phyloP scores from a whole-genome alignment of 35 echinoderm and acorn worm species.

The Apostichopus californicus region DNA sequence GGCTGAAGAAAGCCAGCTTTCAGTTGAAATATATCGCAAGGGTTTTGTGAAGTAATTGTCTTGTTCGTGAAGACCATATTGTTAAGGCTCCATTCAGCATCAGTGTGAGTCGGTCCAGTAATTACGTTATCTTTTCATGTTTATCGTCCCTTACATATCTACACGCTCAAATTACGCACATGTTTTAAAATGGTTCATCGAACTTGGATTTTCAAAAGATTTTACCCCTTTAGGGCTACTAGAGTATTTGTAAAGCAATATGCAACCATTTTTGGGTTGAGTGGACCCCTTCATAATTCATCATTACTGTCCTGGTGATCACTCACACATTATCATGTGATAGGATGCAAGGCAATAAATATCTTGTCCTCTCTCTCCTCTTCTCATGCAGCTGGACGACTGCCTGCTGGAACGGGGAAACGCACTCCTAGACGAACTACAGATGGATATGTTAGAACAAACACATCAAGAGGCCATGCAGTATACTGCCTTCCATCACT shows the following conservation, averaged over 20 bases:
- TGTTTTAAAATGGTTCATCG: not conserved
- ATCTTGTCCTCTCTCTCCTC: slow-evolving; percentile 19
- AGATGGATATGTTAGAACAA: slow-evolving; percentile 97
- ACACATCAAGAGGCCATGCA: slow-evolving; percentile 99
- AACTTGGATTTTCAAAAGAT: not conserved
- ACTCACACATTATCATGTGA: not conserved
- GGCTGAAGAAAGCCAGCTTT: too few relatives aligned
- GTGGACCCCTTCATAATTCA: slow-evolving; percentile 12
- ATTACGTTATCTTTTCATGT: too few relatives aligned
- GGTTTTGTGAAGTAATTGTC: too few relatives aligned
- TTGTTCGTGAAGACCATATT: too few relatives aligned
- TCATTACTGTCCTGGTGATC: slow-evolving; percentile 6
- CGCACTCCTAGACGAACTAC: slow-evolving; percentile 84
- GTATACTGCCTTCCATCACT: slow-evolving; percentile 85
- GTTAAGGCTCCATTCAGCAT: too few relatives aligned
- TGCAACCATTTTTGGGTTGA: not conserved
- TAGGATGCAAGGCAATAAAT: not conserved
- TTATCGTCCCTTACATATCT: too few relatives aligned
- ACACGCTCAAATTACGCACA: too few relatives aligned
- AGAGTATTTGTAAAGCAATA: slow-evolving; percentile 25
- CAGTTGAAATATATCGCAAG: too few relatives aligned
- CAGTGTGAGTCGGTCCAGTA: too few relatives aligned
- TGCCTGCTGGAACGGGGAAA: slow-evolving; percentile 88
- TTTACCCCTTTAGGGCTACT: not conserved
- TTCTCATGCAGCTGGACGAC: slow-evolving; percentile 85